Evolutionary conservation across 2,113 vertebrate species (phyloP), one percentile per base, ranked within the genome.

Genomic region (Ia io): DNA sequence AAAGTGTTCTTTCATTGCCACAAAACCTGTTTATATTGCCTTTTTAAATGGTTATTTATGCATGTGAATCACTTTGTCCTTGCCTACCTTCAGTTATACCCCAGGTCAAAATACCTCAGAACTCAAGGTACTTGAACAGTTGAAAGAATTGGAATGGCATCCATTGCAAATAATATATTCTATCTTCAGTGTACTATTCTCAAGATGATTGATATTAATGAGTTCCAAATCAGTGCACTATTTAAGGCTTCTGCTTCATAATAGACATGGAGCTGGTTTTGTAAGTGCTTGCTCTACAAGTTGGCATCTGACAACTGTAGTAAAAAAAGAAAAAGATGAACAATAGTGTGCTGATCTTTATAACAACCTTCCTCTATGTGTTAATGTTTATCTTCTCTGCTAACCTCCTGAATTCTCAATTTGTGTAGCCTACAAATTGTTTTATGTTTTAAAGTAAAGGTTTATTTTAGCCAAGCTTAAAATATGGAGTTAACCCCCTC

Each of bases 391-490:
- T 30, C 69, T 71, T 94, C 18, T 82, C 22, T 84, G 28, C 53
- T 82, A 77, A 95, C 16, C 59, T 79, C 23, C 25, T 89, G 14
- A 7, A 35, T 85, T 94, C 40, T 90, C 59, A 89, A 16, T 83
- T 92, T 96, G 3, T 90, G 37, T 23, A 86, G 32, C 51, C 73
- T 89, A 37, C 47, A 83, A 47, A 56, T 86, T 82, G n/a, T 70
- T 76, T 69, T 84, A 67, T 53, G 28, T 91, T 90, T 61, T 95
- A 28, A 28, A 76, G 8, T 87, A 79, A 88, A 84, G 47, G 17
- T 84, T 89, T 84, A 79, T 84, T 77, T 92, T 78, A 74, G 35
- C 95, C 69, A 90, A 74, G 70, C 7, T 84, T 95, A 87, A 89
- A 94, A 59, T 51, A 86, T 92, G 47, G 63, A 88, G 40, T 35